Evolutionary conservation across 2,113 vertebrate species (phyloP).

Genomic region (Saguinus midas): DNA sequence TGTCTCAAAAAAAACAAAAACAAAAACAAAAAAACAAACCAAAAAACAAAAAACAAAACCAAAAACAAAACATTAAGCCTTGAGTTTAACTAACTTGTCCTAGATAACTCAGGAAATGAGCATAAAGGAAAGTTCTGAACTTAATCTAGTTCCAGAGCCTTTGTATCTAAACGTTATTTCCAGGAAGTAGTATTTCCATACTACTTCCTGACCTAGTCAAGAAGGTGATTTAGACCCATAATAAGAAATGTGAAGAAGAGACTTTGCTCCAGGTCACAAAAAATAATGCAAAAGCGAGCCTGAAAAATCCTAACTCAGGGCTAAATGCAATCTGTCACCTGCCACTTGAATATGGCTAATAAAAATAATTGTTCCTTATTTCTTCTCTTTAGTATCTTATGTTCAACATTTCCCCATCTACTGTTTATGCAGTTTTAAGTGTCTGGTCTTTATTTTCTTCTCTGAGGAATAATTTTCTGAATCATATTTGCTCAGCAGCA

Average conservation of each 20-base stretch:
- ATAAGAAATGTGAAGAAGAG: background rate
- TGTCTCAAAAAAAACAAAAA: too few species aligned
- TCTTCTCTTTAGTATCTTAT: background rate
- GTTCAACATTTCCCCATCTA: background rate
- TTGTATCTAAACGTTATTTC: background rate
- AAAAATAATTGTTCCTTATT: conserved; percentile 15
- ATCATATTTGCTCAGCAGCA: background rate
- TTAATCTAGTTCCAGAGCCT: background rate
- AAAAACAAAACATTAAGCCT: background rate
- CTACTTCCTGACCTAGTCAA: background rate
- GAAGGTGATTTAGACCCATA: background rate
- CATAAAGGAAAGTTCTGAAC: background rate
- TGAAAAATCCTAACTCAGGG: background rate
- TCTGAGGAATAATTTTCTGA: conserved; percentile 31
- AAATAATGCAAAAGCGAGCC: background rate
- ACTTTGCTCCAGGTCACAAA: background rate
- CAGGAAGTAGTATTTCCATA: too few species aligned
- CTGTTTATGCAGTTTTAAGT: background rate
- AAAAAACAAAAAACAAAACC: too few species aligned
- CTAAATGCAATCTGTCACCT: background rate
- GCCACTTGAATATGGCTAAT: background rate
- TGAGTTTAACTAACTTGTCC: background rate
- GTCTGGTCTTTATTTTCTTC: background rate
- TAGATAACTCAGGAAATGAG: background rate
- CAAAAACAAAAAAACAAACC: too few species aligned